phyloP scores from a whole-genome alignment of 1,140 invertebrate genomes.

The Drosophila parvula region DNA sequence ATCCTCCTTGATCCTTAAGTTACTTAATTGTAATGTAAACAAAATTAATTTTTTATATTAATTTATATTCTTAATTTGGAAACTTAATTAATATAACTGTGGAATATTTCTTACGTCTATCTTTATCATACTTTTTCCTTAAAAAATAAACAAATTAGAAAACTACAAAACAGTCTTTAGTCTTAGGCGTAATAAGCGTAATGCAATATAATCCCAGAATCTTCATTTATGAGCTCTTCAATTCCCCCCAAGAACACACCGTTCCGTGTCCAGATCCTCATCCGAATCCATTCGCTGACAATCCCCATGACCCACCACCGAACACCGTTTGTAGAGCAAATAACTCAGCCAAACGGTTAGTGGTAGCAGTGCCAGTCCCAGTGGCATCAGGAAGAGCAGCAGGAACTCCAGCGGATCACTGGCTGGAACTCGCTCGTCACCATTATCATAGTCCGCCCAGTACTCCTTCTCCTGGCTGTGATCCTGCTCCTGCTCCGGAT shows the following conservation, averaged over 20 bases:
- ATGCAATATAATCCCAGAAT: background rate
- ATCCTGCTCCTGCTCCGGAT: background rate
- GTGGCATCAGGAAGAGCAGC: slow-evolving; percentile 75
- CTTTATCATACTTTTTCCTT: background rate
- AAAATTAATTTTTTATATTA: background rate
- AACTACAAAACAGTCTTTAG: slow-evolving; percentile 56
- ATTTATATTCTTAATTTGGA: background rate
- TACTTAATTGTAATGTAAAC: background rate
- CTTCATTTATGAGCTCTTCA: slow-evolving; percentile 1
- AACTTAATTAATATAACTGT: background rate
- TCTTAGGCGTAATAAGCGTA: slow-evolving; percentile 50
- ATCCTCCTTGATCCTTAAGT: background rate
- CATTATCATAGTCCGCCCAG: slow-evolving; percentile 62
- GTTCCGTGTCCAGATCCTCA: slow-evolving; percentile 71
- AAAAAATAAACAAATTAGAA: background rate
- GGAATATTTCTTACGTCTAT: background rate
- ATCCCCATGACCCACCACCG: slow-evolving; percentile 23
- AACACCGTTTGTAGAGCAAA: slow-evolving; percentile 63
- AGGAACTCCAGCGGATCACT: slow-evolving; percentile 68
- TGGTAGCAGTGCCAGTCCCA: slow-evolving; percentile 73
- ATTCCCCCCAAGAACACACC: slow-evolving; percentile 64
- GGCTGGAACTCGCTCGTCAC: slow-evolving; percentile 34
- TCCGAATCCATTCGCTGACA: slow-evolving; percentile 71
- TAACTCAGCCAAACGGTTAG: slow-evolving; percentile 72
- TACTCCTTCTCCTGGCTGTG: slow-evolving; percentile 51